Evolutionary conservation across 2,888 invertebrate genomes (phyloP).

Genomic region (Hylaea fasciaria): DNA sequence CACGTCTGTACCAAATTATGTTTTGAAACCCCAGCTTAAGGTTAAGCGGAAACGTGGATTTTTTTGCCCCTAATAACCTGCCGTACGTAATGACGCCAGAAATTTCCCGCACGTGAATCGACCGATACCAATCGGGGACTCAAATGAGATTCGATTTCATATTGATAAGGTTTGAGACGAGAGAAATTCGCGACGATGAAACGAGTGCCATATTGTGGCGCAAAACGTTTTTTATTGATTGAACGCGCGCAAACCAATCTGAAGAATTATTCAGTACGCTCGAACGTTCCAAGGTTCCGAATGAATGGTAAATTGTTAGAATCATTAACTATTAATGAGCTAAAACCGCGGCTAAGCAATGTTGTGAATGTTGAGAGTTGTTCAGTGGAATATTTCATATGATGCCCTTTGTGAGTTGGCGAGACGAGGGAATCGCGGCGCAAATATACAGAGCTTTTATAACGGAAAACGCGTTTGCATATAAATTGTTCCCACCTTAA

Average conservation of each 20-base stretch:
- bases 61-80: slow-evolving; percentile 27
- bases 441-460: slow-evolving; percentile 8
- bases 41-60: slow-evolving; percentile 9
- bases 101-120: slow-evolving; percentile 9
- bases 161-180: slow-evolving; percentile 20
- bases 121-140: slow-evolving; percentile 13
- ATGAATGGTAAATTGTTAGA: slow-evolving; percentile 25
- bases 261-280: slow-evolving; percentile 10
- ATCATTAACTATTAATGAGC: slow-evolving; percentile 25
- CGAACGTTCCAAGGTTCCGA: slow-evolving; percentile 15
- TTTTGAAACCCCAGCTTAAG: neutral
- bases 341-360: slow-evolving; percentile 20
- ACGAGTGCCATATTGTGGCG: slow-evolving; percentile 11
- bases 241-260: slow-evolving; percentile 6
- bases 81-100: slow-evolving; percentile 30
- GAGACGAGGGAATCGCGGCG: slow-evolving; percentile 11
- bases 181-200: slow-evolving; percentile 14
- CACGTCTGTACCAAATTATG: too few relatives aligned
- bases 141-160: slow-evolving; percentile 28
- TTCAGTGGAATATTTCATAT: slow-evolving; percentile 18
- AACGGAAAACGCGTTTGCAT: slow-evolving; percentile 16
- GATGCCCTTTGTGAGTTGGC: neutral
- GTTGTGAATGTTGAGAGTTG: slow-evolving; percentile 20
- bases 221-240: slow-evolving; percentile 18
- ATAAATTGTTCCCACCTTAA: slow-evolving; percentile 11